These are phyloP conservation scores for Anabas testudineus DNA, from an alignment of 2,797 vertebrate genomes.

Conservation along the genomic window DNA sequence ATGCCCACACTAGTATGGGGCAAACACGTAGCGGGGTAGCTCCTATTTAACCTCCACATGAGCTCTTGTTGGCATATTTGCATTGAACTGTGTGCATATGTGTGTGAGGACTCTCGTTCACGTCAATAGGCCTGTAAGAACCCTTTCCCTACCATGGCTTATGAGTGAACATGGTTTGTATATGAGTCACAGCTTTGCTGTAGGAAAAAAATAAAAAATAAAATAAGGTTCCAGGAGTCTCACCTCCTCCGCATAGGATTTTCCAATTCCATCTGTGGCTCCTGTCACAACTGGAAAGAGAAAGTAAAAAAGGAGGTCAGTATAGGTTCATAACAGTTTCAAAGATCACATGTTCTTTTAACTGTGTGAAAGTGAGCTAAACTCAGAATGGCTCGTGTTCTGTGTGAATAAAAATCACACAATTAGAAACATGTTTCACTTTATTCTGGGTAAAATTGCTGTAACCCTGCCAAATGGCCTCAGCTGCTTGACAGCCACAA, in stretches of 20 bases:
- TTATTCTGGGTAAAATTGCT: background rate
- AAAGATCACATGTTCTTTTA: too few relatives aligned
- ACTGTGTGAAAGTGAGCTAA: background rate
- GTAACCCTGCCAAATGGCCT: background rate
- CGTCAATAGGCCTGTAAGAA: slow-evolving; percentile 59
- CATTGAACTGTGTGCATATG: slow-evolving; percentile 15
- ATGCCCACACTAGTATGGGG: slow-evolving; percentile 17
- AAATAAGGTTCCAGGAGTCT: slow-evolving; percentile 74
- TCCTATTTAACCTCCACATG: slow-evolving; percentile 36
- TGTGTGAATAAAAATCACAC: background rate
- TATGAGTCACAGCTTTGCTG: slow-evolving; percentile 77
- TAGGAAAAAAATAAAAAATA: slow-evolving; percentile 67
- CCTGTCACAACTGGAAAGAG: slow-evolving; percentile 92
- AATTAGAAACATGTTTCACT: slow-evolving; percentile 1
- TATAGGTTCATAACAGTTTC: background rate
- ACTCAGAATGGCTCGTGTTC: background rate
- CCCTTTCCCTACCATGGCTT: slow-evolving; percentile 63
- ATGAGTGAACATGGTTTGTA: slow-evolving; percentile 48
- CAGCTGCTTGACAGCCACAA: background rate
- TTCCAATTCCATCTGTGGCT: slow-evolving; percentile 97
- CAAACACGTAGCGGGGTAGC: slow-evolving; percentile 42
- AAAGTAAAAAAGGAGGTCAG: slow-evolving; percentile 45
- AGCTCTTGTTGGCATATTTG: slow-evolving; percentile 14
- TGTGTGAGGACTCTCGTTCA: slow-evolving; percentile 38
- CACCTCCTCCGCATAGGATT: slow-evolving; percentile 96